Evolutionary conservation across 1,140 invertebrate species (phyloP).

Genomic region (Drosophila seguyi): DNA sequence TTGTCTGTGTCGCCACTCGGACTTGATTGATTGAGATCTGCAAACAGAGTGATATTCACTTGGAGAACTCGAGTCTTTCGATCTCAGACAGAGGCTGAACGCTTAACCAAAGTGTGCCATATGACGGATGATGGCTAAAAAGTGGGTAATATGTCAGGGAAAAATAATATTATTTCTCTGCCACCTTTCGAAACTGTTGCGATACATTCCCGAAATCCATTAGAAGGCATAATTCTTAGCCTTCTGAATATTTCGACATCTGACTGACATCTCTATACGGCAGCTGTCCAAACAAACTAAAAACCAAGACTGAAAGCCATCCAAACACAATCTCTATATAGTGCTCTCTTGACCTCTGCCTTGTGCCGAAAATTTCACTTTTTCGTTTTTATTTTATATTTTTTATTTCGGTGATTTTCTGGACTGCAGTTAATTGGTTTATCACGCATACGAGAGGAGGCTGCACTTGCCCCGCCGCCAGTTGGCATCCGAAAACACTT

Average conservation of each 20-base stretch:
- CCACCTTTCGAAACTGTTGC: neutral
- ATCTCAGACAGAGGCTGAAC: slow-evolving; percentile 4
- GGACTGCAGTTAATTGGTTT: slow-evolving; percentile 72
- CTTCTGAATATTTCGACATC: slow-evolving; percentile 26
- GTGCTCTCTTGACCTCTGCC: slow-evolving; percentile 26
- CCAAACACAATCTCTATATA: slow-evolving; percentile 7
- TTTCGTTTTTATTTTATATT: slow-evolving; percentile 26
- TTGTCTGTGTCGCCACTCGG: slow-evolving; percentile 30
- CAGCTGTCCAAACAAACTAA: slow-evolving; percentile 27
- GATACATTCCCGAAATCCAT: slow-evolving; percentile 9
- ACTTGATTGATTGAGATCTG: slow-evolving; percentile 57
- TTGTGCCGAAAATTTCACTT: slow-evolving; percentile 62
- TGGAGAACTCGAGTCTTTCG: slow-evolving; percentile 12
- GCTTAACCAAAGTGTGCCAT: neutral
- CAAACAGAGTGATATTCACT: slow-evolving; percentile 26
- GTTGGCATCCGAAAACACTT: slow-evolving; percentile 71
- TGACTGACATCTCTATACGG: slow-evolving; percentile 23
- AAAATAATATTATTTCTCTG: neutral
- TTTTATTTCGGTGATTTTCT: slow-evolving; percentile 35
- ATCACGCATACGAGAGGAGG: slow-evolving; percentile 68
- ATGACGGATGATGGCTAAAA: slow-evolving; percentile 7
- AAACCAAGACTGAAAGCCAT: slow-evolving; percentile 9
- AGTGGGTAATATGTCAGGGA: neutral
- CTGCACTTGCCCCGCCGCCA: slow-evolving; percentile 60
- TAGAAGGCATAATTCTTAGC: slow-evolving; percentile 5